Evolutionary conservation across 2,113 vertebrate genomes (phyloP).

Genomic region (Rafetus swinhoei): DNA sequence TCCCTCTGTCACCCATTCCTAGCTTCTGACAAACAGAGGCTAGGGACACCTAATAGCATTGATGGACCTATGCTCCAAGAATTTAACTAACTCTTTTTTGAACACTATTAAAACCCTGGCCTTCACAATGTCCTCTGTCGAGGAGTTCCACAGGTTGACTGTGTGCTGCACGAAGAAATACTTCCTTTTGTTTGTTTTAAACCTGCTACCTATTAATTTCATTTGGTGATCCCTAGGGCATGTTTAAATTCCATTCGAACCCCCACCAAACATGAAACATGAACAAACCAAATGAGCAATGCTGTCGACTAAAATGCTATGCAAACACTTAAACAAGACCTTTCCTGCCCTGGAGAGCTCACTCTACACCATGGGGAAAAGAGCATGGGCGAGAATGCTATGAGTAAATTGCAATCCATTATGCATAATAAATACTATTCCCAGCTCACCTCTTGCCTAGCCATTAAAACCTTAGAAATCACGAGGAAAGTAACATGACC

Average conservation of each 20-base stretch:
- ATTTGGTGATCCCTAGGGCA: background rate
- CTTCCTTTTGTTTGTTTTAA: too few species aligned
- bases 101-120: too few species aligned
- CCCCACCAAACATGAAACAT: background rate
- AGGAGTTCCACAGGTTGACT: too few species aligned
- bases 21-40: too few species aligned
- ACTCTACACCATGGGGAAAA: background rate
- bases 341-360: background rate
- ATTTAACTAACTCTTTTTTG: too few species aligned
- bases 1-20: too few species aligned
- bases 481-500: background rate
- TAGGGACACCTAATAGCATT: too few species aligned
- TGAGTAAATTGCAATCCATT: background rate
- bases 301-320: too few species aligned
- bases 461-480: background rate
- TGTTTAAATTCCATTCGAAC: background rate
- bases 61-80: too few species aligned
- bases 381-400: background rate
- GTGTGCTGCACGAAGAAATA: too few species aligned
- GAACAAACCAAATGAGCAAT: background rate
- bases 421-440: background rate
- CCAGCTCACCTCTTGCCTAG: background rate
- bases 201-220: too few species aligned
- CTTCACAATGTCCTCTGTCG: too few species aligned
- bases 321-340: background rate